These are phyloP conservation scores for Drosophila tripunctata DNA, from an alignment of 2,888 invertebrate species.

Conservation along the genomic window DNA sequence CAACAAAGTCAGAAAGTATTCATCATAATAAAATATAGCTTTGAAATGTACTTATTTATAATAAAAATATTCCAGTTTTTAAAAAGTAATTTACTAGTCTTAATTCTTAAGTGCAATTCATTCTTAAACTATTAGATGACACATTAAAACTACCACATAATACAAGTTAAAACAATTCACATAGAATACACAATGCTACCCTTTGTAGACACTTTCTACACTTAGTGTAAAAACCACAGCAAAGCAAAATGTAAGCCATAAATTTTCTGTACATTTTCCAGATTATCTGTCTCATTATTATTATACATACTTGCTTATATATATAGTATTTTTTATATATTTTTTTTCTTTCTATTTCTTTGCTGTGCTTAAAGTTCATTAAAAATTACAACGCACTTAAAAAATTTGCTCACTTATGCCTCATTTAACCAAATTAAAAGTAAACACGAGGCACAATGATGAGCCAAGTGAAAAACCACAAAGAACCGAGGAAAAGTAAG, in stretches of 20 bases:
- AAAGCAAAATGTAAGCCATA: constrained; percentile 8
- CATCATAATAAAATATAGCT: neutral
- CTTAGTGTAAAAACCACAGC: neutral
- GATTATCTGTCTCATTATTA: constrained; percentile 30
- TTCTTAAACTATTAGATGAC: neutral
- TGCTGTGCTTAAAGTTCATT: constrained; percentile 62
- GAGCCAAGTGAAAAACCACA: constrained; percentile 10
- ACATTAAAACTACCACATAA: too few relatives aligned
- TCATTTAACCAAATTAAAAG: constrained; percentile 80
- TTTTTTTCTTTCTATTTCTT: neutral
- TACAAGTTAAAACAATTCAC: neutral
- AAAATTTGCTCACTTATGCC: constrained; percentile 74
- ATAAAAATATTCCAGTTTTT: neutral
- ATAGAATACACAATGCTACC: too few relatives aligned
- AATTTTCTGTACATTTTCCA: constrained; percentile 7
- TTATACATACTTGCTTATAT: constrained; percentile 12
- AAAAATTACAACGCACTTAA: constrained; percentile 75
- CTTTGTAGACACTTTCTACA: too few relatives aligned
- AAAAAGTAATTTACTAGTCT: neutral
- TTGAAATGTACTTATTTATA: neutral
- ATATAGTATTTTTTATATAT: neutral
- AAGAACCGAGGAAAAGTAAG: constrained; percentile 21
- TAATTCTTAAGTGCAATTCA: neutral
- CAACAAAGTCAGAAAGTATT: neutral
- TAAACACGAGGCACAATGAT: constrained; percentile 65